Evolutionary conservation across 1,140 invertebrate genomes (phyloP), one percentile per base, ranked within the genome.

Genomic region (Theocolax elegans): DNA sequence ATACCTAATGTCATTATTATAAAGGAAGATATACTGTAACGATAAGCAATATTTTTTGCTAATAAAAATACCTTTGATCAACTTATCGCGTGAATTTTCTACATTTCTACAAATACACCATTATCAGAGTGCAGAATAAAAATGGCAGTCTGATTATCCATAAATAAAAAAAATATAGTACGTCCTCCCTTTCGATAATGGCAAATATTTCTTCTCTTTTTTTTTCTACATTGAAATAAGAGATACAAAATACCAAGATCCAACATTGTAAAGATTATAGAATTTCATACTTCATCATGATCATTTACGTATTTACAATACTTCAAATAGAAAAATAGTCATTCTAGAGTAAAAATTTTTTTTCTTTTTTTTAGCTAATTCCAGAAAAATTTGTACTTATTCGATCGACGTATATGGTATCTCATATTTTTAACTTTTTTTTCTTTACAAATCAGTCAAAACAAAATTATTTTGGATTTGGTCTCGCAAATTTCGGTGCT

Each of bases 401-500:
- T 48, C 46, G 19, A 54, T 59, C 49, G 27, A 44, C 46, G 25
- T 59, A 46, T 62, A 38, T 51, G 21, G n/a, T 69, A 54, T 53
- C 25, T 71, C 38, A 63, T 63, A 3, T 63, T 70, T 60, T 51
- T n/a, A 19, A 29, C 19, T 49, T 46, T 70, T 60, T 51, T n/a
- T 19, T 44, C 19, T 49, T 46, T 60, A 62, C 38, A 60, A 35
- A 53, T 65, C 35, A 68, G 58, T 64, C 58, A 12, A 63, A 49
- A 44, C 23, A 38, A 23, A 27, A 42, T 72, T 19, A 72, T 62
- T 72, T 72, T 27, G 54, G 27, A 63, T 64, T 74, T 48, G 81
- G 72, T 49, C 81, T 79, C 12, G 74, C 35, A 19, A 73, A 44
- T 74, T 75, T 80, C 21, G 77, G 77, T 25, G 72, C 84, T 59